These are phyloP conservation scores for Orius laevigatus DNA, from an alignment of 1,140 invertebrate species.

Conservation along the genomic window DNA sequence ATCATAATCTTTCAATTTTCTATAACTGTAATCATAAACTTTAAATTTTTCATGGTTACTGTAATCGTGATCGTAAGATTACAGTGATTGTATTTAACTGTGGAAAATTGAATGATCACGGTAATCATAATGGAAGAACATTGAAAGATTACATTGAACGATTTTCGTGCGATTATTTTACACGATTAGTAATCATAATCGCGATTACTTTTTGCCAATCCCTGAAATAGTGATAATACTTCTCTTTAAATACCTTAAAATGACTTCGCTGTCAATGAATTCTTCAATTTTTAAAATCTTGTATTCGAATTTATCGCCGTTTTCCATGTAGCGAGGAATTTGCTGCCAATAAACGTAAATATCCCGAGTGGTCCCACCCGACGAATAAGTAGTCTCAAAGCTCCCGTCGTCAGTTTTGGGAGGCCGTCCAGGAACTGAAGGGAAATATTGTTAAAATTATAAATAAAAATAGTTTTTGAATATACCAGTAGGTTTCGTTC, in stretches of 20 bases:
- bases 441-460: slow-evolving; percentile 12
- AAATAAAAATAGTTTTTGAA: slow-evolving; percentile 6
- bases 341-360: slow-evolving; percentile 53
- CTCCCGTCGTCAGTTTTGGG: slow-evolving; percentile 44
- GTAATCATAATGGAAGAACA: too few species aligned
- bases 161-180: too few species aligned
- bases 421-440: slow-evolving; percentile 32
- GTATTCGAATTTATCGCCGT: slow-evolving; percentile 35
- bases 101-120: too few species aligned
- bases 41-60: too few species aligned
- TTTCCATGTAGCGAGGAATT: slow-evolving; percentile 39
- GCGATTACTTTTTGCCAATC: too few species aligned
- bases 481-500: slow-evolving; percentile 38
- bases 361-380: slow-evolving; percentile 27
- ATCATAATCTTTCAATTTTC: too few species aligned
- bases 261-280: slow-evolving; percentile 20
- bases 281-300: slow-evolving; percentile 28
- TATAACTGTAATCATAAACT: too few species aligned
- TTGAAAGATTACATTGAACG: too few species aligned
- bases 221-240: too few species aligned
- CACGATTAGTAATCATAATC: too few species aligned
- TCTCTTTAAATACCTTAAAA: slow-evolving; percentile 4
- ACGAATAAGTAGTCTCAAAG: slow-evolving; percentile 38
- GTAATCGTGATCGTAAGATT: too few species aligned
- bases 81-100: too few species aligned